Evolutionary conservation across 2,888 invertebrate species (phyloP), one percentile per base, ranked within the genome.

Genomic region (Ashinkailepas kermadecensis): DNA sequence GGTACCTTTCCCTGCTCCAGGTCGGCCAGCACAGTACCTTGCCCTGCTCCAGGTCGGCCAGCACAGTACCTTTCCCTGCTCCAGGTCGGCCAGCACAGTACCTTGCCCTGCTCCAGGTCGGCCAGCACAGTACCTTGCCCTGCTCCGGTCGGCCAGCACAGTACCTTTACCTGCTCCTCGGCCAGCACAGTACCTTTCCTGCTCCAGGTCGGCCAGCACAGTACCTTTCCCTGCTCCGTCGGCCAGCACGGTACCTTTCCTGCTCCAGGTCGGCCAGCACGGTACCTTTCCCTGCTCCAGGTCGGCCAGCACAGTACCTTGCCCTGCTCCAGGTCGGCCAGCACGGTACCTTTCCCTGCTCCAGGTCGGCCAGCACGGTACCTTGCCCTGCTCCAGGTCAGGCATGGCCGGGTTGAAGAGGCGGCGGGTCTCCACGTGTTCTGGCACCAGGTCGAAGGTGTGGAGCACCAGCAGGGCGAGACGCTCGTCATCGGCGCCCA

Each of bases 371-470:
- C 23, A 65, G 6, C 8, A 9, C 23, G 9, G 8, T 23, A 89
- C 83, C 87, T 87, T 79, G 89, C 89, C 86, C 88, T 88, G 84
- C 88, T 87, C 81, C 13, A 88, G 87, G 56, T 88, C 88, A 6
- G 89, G 89, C 84, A 89, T 88, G 80, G 88, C 86, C 3, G 89
- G 88, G 85, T 88, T 88, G 85, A 86, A 88, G 18, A 90, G 86
- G 3, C 89, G 86, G 21, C 90, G 86, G 3, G 88, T 89, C 85
- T 90, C 90, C 13, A 90, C 88, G 85, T 90, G 90, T 84, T 90
- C 90, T 25, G 88, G 89, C 15, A 90, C 89, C 64, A 90, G 83
- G 21, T 85, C 67, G 59, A 88, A 86, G 74, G 87, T 85, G 83
- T 89, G 88, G 78, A 90, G 86, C 12, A 89, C 87, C 84, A 88